Conservation (phyloP, 2,797 vertebrate genomes). For the Fundulus diaphanus region DNA sequence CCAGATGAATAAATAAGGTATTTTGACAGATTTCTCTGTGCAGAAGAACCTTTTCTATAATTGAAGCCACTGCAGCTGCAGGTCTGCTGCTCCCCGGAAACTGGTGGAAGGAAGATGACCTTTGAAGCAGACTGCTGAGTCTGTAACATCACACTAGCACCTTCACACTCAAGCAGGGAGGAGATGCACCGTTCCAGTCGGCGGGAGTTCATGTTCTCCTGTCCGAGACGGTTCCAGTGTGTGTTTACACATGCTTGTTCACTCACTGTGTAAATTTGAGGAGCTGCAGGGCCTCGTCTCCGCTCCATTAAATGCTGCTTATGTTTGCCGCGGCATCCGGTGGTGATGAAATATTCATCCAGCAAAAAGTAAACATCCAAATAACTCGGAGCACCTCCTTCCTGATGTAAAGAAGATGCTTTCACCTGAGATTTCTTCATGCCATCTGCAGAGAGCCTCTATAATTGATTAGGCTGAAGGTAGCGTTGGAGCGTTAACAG, state of each 20-base stretch:
- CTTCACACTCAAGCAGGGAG: background rate
- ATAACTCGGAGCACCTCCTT: slow-evolving; percentile 69
- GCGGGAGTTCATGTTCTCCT: slow-evolving; percentile 27
- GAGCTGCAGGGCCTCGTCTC: slow-evolving; percentile 49
- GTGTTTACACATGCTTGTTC: slow-evolving; percentile 53
- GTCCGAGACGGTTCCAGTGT: slow-evolving; percentile 24
- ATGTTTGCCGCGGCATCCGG: slow-evolving; percentile 79
- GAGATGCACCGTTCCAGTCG: slow-evolving; percentile 13
- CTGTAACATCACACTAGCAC: slow-evolving; percentile 18
- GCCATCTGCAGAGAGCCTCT: slow-evolving; percentile 4
- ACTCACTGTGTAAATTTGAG: slow-evolving; percentile 31
- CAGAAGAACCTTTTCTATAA: slow-evolving; percentile 31
- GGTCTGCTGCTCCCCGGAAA: slow-evolving; percentile 24
- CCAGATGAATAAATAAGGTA: slow-evolving; percentile 54
- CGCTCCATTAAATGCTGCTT: slow-evolving; percentile 64
- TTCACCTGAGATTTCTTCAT: slow-evolving; percentile 51
- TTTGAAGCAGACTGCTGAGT: slow-evolving; percentile 32
- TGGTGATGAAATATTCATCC: slow-evolving; percentile 81
- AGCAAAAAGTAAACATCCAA: slow-evolving; percentile 55
- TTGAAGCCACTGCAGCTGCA: slow-evolving; percentile 26
- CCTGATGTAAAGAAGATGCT: slow-evolving; percentile 24
- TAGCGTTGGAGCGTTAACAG: no score
- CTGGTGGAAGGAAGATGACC: slow-evolving; percentile 20
- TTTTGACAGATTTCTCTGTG: slow-evolving; percentile 40
- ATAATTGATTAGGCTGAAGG: slow-evolving; percentile 5